Evolutionary conservation across 35 echinoderm and acorn worm genomes (phyloP).

Genomic region (Diadema setosum): DNA sequence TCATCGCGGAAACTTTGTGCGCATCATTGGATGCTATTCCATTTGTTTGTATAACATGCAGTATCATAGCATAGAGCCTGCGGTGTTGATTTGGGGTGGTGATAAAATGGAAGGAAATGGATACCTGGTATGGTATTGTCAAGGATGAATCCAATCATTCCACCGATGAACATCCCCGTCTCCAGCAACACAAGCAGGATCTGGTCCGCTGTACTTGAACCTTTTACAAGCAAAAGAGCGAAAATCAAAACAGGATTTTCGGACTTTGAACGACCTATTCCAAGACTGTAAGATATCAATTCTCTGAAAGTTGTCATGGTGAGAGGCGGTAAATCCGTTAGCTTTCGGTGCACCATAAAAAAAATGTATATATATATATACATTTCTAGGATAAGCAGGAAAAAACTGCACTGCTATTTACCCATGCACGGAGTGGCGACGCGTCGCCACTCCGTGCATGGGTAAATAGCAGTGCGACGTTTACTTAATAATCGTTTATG

Average conservation of each 20-base stretch:
- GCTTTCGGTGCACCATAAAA: too few species aligned
- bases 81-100: background rate
- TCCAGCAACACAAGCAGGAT: conserved; percentile 57
- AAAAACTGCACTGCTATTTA: too few species aligned
- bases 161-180: conserved; percentile 78
- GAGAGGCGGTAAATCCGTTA: too few species aligned
- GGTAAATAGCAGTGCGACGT: too few species aligned
- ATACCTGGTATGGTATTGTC: conserved; percentile 72
- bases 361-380: too few species aligned
- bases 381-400: too few species aligned
- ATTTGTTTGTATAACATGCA: background rate
- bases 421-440: too few species aligned
- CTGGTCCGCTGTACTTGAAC: conserved; percentile 25
- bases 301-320: too few species aligned
- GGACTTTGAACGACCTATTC: too few species aligned
- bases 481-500: too few species aligned
- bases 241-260: background rate
- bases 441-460: too few species aligned
- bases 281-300: too few species aligned
- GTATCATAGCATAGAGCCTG: background rate
- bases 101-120: background rate
- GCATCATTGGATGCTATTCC: background rate
- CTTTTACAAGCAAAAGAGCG: conserved; percentile 9
- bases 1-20: background rate
- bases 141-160: conserved; percentile 38